Conservation (phyloP, 1,140 invertebrate genomes). For the Temnothorax curvispinosus region DNA sequence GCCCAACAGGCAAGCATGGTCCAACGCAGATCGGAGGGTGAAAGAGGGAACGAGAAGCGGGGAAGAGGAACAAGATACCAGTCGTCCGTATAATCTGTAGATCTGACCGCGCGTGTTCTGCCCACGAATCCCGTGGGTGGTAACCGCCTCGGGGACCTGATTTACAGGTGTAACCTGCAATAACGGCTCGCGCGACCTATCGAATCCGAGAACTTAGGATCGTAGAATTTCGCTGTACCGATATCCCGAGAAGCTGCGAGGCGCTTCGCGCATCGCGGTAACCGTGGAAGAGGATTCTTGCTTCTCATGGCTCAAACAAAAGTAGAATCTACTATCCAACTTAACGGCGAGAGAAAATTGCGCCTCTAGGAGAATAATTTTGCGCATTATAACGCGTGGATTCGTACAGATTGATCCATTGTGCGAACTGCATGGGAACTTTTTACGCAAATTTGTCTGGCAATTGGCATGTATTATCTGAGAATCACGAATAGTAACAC, state of each 20-base stretch:
- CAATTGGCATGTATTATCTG: not conserved
- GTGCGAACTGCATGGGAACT: not conserved
- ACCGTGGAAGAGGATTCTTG: not conserved
- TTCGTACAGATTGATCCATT: not conserved
- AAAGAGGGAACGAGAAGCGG: constrained; percentile 13
- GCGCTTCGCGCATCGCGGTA: not conserved
- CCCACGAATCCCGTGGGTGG: constrained; percentile 75
- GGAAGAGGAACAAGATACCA: constrained; percentile 64
- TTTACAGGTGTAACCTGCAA: constrained; percentile 75
- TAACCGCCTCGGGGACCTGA: constrained; percentile 68
- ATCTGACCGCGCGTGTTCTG: constrained; percentile 73
- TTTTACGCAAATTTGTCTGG: not conserved
- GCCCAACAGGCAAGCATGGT: constrained; percentile 35
- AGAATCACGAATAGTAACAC: not conserved
- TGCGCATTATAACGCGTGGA: not conserved
- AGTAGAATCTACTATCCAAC: not conserved
- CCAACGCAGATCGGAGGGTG: constrained; percentile 10
- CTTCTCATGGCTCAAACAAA: constrained; percentile 9
- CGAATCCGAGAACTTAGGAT: constrained; percentile 48
- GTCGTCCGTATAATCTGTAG: constrained; percentile 70
- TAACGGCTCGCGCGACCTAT: constrained; percentile 64
- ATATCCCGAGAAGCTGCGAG: not conserved
- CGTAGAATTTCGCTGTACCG: constrained; percentile 33
- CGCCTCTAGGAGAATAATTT: constrained; percentile 22
- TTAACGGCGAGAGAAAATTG: not conserved